Conservation (phyloP, 2,113 vertebrate species). For the Eudyptes chrysolophus region DNA sequence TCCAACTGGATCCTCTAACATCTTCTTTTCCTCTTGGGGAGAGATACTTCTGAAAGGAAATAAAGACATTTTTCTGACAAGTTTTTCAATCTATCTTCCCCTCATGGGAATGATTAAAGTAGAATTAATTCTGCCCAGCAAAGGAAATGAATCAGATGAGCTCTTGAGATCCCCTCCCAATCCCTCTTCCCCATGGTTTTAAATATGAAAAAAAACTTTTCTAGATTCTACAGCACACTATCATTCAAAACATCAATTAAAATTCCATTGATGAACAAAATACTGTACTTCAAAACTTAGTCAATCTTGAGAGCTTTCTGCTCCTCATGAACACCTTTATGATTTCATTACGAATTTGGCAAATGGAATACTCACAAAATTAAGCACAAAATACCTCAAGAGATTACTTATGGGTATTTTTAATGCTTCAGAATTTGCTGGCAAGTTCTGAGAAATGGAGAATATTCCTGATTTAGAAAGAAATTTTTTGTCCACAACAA, state of each 20-base stretch:
- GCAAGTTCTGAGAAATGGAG: not conserved
- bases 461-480: not conserved
- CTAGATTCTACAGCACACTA: not conserved
- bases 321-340: not conserved
- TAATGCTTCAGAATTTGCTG: not conserved
- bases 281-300: not conserved
- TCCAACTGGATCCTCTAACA: not conserved
- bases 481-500: not conserved
- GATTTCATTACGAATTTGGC: not conserved
- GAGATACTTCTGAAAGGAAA: conserved; percentile 65
- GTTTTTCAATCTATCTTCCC: not conserved
- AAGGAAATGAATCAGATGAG: not conserved
- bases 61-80: conserved; percentile 9
- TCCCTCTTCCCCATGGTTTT: not conserved
- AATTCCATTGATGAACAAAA: not conserved
- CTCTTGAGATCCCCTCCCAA: not conserved
- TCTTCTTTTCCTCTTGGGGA: conserved; percentile 66
- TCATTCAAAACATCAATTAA: not conserved
- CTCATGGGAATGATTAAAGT: not conserved
- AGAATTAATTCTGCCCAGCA: not conserved
- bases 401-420: not conserved
- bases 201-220: not conserved
- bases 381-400: not conserved
- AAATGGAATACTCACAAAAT: not conserved
- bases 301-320: not conserved